Conservation (phyloP, 2,888 invertebrate genomes). For the Agrypnus murinus region DNA sequence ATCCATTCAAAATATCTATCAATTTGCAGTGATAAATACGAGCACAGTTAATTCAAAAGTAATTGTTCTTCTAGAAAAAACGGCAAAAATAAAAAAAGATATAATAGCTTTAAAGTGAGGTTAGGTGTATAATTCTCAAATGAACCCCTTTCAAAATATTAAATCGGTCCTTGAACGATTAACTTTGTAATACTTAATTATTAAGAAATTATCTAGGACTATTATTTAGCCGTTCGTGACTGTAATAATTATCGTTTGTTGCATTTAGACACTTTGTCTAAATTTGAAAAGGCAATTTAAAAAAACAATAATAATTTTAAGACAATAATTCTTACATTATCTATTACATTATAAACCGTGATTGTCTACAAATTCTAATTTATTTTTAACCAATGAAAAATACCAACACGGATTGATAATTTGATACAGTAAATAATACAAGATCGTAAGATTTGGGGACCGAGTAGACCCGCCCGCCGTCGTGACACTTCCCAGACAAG, state of each 20-base stretch:
- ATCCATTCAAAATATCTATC: no score
- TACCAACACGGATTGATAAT: slow-evolving; percentile 62
- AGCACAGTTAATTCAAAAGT: no score
- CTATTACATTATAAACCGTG: slow-evolving; percentile 26
- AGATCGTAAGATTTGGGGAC: slow-evolving; percentile 64
- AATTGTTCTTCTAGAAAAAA: no score
- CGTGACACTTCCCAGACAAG: slow-evolving; percentile 66
- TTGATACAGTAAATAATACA: slow-evolving; percentile 67
- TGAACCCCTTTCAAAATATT: slow-evolving; percentile 36
- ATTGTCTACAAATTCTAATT: slow-evolving; percentile 45
- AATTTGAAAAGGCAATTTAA: slow-evolving; percentile 32
- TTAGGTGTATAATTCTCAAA: slow-evolving; percentile 20
- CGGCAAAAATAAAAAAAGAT: no score
- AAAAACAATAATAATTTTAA: slow-evolving; percentile 24
- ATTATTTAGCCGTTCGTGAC: slow-evolving; percentile 40
- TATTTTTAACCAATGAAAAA: slow-evolving; percentile 53
- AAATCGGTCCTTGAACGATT: slow-evolving; percentile 40
- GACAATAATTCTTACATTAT: slow-evolving; percentile 11
- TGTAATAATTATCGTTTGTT: slow-evolving; percentile 34
- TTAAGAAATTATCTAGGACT: slow-evolving; percentile 33
- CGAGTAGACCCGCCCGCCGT: slow-evolving; percentile 59
- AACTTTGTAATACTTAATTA: slow-evolving; percentile 41
- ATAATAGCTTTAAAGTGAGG: no score
- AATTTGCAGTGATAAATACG: no score
- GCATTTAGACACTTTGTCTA: slow-evolving; percentile 37